phyloP scores from a whole-genome alignment of 2,113 vertebrate genomes.

The Cebidichthys violaceus region DNA sequence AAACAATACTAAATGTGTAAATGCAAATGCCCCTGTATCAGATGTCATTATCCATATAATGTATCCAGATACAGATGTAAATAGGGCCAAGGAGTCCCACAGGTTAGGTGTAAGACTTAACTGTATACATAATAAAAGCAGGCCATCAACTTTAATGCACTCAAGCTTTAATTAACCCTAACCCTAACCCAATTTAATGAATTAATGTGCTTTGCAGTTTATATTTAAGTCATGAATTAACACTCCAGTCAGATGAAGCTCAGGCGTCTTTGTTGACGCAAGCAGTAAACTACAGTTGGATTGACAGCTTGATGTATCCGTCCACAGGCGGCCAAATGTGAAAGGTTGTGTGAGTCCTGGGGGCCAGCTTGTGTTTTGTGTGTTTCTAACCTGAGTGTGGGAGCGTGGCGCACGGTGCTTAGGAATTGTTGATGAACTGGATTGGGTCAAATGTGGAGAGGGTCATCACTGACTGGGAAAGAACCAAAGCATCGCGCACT shows the following conservation, averaged over 20 bases:
- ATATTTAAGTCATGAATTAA: conserved; percentile 27
- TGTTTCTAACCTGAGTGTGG: conserved; percentile 25
- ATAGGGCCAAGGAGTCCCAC: neutral
- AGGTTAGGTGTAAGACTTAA: neutral
- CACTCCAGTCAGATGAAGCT: conserved; percentile 5
- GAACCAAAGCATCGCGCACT: neutral
- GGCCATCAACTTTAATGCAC: neutral
- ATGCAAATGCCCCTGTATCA: neutral
- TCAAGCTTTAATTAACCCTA: neutral
- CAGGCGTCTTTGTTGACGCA: neutral
- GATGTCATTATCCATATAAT: neutral
- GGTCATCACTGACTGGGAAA: conserved; percentile 5
- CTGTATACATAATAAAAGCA: neutral
- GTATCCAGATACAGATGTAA: neutral
- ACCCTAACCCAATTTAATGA: neutral
- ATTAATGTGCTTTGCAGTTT: conserved; percentile 7
- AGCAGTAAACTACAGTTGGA: conserved; percentile 35
- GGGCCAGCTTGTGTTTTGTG: conserved; percentile 7
- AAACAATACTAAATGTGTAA: neutral
- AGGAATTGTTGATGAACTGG: neutral
- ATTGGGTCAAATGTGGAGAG: conserved; percentile 3
- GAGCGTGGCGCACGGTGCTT: conserved; percentile 8
- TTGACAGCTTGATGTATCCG: conserved; percentile 46
- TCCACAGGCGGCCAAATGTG: conserved; percentile 42
- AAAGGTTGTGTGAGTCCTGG: conserved; percentile 55